Conservation (phyloP, 1,140 invertebrate species). For the Meloidogyne exigua region DNA sequence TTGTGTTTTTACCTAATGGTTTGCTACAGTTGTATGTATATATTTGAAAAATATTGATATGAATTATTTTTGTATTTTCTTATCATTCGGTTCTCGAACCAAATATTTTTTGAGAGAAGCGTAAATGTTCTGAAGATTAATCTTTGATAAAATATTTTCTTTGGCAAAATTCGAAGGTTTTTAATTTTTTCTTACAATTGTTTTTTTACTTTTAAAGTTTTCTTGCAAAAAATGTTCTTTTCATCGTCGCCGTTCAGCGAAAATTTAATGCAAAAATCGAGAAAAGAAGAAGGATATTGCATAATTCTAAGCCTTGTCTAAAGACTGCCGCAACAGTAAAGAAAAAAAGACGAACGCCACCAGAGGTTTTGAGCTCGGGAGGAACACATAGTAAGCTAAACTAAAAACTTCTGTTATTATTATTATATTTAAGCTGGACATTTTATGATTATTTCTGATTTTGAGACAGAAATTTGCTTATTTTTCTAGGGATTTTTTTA, state of each 20-base stretch:
- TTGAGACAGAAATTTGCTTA: background rate
- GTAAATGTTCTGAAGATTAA: too few relatives aligned
- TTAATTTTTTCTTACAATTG: too few relatives aligned
- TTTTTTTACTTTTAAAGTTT: too few relatives aligned
- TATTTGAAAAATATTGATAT: background rate
- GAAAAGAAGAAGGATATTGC: background rate
- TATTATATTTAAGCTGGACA: background rate
- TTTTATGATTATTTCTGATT: background rate
- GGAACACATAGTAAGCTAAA: background rate
- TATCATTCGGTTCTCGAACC: too few relatives aligned
- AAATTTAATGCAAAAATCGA: background rate
- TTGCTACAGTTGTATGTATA: background rate
- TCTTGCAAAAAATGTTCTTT: background rate
- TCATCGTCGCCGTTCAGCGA: background rate
- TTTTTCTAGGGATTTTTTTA: background rate
- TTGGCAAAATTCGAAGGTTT: too few relatives aligned
- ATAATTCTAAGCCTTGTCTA: background rate
- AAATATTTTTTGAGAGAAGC: too few relatives aligned
- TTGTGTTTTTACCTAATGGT: background rate
- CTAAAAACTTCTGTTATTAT: background rate
- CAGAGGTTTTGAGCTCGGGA: background rate
- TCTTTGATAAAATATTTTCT: too few relatives aligned
- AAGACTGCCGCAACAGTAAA: background rate
- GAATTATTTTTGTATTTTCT: too few relatives aligned
- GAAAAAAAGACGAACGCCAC: background rate